Evolutionary conservation across 1,140 invertebrate genomes (phyloP).

Genomic region (Ceratina calcarata): DNA sequence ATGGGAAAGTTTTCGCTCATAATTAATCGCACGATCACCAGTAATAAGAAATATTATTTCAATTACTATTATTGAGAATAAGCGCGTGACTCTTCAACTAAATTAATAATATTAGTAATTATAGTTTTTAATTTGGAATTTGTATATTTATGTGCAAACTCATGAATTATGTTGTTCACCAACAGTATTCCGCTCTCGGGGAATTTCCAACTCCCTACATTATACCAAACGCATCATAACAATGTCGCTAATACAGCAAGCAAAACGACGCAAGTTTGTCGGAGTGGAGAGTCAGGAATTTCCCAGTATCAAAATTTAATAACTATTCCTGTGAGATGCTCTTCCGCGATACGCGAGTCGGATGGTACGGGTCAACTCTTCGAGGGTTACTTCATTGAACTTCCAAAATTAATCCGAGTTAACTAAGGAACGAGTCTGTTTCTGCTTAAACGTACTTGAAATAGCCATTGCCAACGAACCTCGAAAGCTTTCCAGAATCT

Average conservation of each 20-base stretch:
- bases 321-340: not conserved
- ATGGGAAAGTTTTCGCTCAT: not conserved
- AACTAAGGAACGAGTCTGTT: slow-evolving; percentile 40
- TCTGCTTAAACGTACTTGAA: slow-evolving; percentile 51
- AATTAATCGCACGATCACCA: not conserved
- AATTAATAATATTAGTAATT: no score
- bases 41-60: no score
- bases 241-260: not conserved
- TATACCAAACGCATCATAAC: not conserved
- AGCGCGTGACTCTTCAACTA: no score
- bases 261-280: not conserved
- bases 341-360: not conserved
- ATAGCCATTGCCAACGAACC: slow-evolving; percentile 33
- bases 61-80: not conserved
- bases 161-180: not conserved
- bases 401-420: slow-evolving; percentile 53
- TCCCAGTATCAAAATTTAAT: slow-evolving; percentile 19
- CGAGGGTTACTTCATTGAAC: slow-evolving; percentile 28
- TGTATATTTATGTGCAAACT: no score
- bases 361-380: slow-evolving; percentile 16
- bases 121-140: no score
- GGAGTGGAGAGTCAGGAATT: not conserved
- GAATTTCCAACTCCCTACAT: not conserved
- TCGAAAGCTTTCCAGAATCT: slow-evolving; percentile 29
- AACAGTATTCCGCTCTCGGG: no score